phyloP scores from a whole-genome alignment of 2,888 invertebrate species.

The Phanerotoma sp. region DNA sequence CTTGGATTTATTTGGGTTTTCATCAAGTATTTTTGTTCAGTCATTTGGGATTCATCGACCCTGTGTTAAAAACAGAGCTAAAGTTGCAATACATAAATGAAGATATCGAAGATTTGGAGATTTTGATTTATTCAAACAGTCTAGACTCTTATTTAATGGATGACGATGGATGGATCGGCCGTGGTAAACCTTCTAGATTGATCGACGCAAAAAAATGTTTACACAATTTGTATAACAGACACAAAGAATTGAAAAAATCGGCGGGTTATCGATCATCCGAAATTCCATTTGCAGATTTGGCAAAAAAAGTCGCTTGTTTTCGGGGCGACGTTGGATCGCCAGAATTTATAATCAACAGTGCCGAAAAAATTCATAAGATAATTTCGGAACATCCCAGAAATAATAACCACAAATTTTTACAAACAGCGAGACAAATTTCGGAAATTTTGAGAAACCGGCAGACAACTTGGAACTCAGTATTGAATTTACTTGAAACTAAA shows the following conservation, averaged over 20 bases:
- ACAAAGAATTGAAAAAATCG: slow-evolving; percentile 35
- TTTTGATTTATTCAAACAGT: slow-evolving; percentile 63
- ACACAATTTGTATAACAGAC: slow-evolving; percentile 31
- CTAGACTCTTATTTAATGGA: slow-evolving; percentile 59
- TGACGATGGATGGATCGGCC: slow-evolving; percentile 28
- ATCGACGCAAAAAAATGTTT: slow-evolving; percentile 32
- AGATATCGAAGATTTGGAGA: slow-evolving; percentile 66
- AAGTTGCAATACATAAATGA: slow-evolving; percentile 71
- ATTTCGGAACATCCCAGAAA: too few species aligned
- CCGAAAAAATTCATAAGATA: slow-evolving; percentile 49
- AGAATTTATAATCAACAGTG: slow-evolving; percentile 52
- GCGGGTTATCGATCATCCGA: slow-evolving; percentile 44
- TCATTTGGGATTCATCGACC: slow-evolving; percentile 67
- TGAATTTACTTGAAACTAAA: slow-evolving; percentile 60
- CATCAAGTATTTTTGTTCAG: slow-evolving; percentile 46
- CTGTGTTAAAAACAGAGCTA: slow-evolving; percentile 74
- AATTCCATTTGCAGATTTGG: slow-evolving; percentile 38
- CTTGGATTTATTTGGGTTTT: slow-evolving; percentile 49
- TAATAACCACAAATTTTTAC: too few species aligned
- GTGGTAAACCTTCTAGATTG: slow-evolving; percentile 42
- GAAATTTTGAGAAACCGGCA: slow-evolving; percentile 61
- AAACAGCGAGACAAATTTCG: too few species aligned
- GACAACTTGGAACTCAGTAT: slow-evolving; percentile 62
- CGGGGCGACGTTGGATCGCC: slow-evolving; percentile 50
- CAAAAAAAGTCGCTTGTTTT: slow-evolving; percentile 50